Percentiles rank a stretch among this genome's conserved stretches.
phyloP scores from a whole-genome alignment of 2,888 invertebrate genomes.

The Pinctada fucata region DNA sequence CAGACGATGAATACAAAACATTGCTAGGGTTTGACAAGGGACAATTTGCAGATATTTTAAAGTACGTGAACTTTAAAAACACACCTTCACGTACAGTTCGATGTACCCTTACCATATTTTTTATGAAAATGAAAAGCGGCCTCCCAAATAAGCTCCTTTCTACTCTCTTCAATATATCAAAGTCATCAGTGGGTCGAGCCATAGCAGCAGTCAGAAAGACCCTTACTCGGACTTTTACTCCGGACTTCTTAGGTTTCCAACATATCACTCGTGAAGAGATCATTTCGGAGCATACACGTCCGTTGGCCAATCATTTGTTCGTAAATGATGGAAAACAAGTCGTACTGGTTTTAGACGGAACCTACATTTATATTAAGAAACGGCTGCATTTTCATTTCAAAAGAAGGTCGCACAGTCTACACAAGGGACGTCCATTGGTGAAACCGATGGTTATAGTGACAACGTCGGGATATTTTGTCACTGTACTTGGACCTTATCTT shows the following conservation, averaged over 20 bases:
- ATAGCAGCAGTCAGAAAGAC: conserved; percentile 34
- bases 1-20: no score
- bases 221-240: conserved; percentile 34
- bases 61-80: neutral
- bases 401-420: conserved; percentile 33
- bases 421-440: conserved; percentile 42
- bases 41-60: no score
- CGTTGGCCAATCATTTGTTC: conserved; percentile 36
- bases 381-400: conserved; percentile 41
- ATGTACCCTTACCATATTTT: conserved; percentile 41
- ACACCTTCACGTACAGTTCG: neutral
- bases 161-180: conserved; percentile 36
- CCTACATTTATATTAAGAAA: conserved; percentile 47
- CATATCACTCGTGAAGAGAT: conserved; percentile 32
- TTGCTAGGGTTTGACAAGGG: no score
- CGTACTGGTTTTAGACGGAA: conserved; percentile 46
- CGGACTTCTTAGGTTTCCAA: conserved; percentile 29
- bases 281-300: conserved; percentile 38
- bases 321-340: conserved; percentile 3
- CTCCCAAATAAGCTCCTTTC: conserved; percentile 41
- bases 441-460: conserved; percentile 46
- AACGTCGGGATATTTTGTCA: conserved; percentile 43
- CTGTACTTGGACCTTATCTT: conserved; percentile 42
- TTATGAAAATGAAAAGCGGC: conserved; percentile 39
- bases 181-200: conserved; percentile 41